These are phyloP conservation scores for Sarcophaga caerulescens DNA, from an alignment of 2,888 invertebrate genomes.

Conservation along the genomic window DNA sequence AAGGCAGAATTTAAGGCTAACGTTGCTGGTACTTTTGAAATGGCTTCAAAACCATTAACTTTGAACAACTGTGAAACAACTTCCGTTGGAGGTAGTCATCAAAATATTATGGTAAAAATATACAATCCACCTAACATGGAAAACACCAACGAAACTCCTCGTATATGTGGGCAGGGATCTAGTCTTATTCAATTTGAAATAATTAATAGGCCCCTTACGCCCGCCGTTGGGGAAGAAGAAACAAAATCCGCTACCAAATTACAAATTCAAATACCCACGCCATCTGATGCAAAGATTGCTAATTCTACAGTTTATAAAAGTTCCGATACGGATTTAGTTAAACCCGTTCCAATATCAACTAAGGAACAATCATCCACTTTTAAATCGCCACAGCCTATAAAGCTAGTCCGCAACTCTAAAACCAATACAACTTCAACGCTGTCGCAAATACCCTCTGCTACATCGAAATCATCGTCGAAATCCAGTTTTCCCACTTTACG, in stretches of 20 bases:
- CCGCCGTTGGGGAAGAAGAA: background rate
- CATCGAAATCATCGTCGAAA: background rate
- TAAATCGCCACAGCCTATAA: too few relatives aligned
- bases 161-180: background rate
- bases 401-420: background rate
- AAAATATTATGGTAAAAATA: background rate
- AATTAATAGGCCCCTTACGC: background rate
- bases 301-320: background rate
- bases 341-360: background rate
- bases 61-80: background rate
- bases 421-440: slow-evolving; percentile 3
- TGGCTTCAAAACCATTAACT: background rate
- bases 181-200: background rate
- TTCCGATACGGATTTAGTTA: background rate
- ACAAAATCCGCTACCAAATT: background rate
- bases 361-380: too few relatives aligned
- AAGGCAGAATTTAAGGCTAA: background rate
- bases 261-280: background rate
- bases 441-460: slow-evolving; percentile 20
- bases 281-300: background rate
- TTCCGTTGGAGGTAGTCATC: background rate
- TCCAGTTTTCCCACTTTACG: slow-evolving; percentile 57
- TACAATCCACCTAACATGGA: background rate
- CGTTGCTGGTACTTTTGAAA: background rate
- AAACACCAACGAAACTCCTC: background rate